A percentile compares a stretch with the other conserved stretches of the same genome.
phyloP scores from a whole-genome alignment of 2,113 vertebrate genomes.

The Siniperca chuatsi region DNA sequence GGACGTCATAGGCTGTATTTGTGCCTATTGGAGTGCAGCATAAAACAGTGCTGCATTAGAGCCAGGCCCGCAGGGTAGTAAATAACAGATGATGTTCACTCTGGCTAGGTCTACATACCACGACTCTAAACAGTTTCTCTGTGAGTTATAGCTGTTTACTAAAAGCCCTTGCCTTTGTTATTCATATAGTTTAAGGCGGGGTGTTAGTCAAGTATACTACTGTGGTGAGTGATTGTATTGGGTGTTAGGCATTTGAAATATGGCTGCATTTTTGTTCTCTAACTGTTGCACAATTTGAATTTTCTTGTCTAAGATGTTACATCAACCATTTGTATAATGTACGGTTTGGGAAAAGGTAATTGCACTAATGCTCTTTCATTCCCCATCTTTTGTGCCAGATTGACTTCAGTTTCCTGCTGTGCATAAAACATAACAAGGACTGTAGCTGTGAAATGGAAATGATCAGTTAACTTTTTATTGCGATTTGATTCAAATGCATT shows the following conservation, averaged over 20 bases:
- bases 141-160: slow-evolving; percentile 82
- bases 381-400: slow-evolving; percentile 24
- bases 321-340: slow-evolving; percentile 48
- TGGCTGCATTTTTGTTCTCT: slow-evolving; percentile 33
- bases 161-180: slow-evolving; percentile 78
- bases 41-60: slow-evolving; percentile 70
- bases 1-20: slow-evolving; percentile 53
- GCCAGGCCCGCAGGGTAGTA: slow-evolving; percentile 66
- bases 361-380: slow-evolving; percentile 23
- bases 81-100: slow-evolving; percentile 78
- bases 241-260: slow-evolving; percentile 15
- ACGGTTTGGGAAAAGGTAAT: slow-evolving; percentile 29
- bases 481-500: neutral
- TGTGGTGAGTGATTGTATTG: slow-evolving; percentile 38
- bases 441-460: slow-evolving; percentile 46
- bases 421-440: slow-evolving; percentile 40
- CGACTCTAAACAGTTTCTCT: slow-evolving; percentile 77
- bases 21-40: slow-evolving; percentile 61
- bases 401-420: slow-evolving; percentile 37
- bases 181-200: slow-evolving; percentile 61
- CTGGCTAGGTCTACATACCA: slow-evolving; percentile 78
- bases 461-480: slow-evolving; percentile 36
- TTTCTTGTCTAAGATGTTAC: slow-evolving; percentile 33
- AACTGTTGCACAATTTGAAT: slow-evolving; percentile 44
- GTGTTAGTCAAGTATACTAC: slow-evolving; percentile 67